These are phyloP conservation scores for Luidia sarsii DNA, from an alignment of 53 echinoderm and acorn worm species.

Conservation along the genomic window DNA sequence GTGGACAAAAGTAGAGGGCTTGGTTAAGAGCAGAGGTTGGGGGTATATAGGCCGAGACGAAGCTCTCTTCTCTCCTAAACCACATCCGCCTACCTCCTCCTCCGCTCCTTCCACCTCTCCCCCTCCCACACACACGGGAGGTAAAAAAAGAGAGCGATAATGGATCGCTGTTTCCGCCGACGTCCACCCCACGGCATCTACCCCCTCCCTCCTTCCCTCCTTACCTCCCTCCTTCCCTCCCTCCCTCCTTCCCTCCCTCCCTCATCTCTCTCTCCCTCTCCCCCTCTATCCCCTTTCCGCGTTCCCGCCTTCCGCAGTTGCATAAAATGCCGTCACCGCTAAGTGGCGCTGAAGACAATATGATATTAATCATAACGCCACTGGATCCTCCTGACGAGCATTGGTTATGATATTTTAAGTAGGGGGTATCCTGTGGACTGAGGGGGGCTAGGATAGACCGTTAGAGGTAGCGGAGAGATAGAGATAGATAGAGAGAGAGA, in stretches of 20 bases:
- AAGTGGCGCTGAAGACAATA: slow-evolving; percentile 51
- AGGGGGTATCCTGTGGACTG: not conserved
- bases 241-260: not conserved
- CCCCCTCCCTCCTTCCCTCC: not conserved
- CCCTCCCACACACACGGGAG: slow-evolving; percentile 15
- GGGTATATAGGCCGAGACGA: no score
- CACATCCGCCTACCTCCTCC: no score
- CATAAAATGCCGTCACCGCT: slow-evolving; percentile 37
- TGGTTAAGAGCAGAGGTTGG: no score
- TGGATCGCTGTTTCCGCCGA: slow-evolving; percentile 38
- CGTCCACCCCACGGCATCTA: slow-evolving; percentile 4
- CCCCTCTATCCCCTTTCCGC: no score
- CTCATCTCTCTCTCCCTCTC: no score
- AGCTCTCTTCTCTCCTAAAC: no score
- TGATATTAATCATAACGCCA: slow-evolving; percentile 42
- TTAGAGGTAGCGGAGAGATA: no score
- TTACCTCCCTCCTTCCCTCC: no score
- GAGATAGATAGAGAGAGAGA: no score
- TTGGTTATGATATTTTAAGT: slow-evolving; percentile 58
- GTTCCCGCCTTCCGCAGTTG: slow-evolving; percentile 23
- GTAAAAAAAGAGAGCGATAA: no score
- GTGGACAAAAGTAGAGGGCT: no score
- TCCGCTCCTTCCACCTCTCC: not conserved
- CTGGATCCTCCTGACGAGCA: slow-evolving; percentile 41
- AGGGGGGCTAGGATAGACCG: not conserved